phyloP scores from a whole-genome alignment of 2,797 vertebrate genomes.

The Gila robusta region DNA sequence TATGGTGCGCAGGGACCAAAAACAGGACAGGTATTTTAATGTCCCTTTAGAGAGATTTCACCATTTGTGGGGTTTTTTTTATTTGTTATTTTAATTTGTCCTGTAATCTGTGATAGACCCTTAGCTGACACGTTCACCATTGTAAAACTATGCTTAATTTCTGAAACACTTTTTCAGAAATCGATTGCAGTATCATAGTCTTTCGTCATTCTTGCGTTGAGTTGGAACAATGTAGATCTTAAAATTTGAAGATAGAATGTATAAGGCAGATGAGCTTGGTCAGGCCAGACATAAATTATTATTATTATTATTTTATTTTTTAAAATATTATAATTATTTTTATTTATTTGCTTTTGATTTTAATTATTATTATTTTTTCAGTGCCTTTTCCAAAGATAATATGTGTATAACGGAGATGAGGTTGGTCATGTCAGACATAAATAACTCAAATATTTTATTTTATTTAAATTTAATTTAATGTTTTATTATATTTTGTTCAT shows the following conservation, averaged over 20 bases:
- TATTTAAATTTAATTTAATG: not conserved
- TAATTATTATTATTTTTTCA: not conserved
- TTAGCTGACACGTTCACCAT: not conserved
- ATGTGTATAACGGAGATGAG: not conserved
- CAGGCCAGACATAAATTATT: too few relatives aligned
- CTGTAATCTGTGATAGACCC: not conserved
- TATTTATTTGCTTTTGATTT: not conserved
- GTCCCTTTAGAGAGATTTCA: not conserved
- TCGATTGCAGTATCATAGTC: not conserved
- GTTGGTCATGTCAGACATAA: not conserved
- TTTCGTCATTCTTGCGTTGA: not conserved
- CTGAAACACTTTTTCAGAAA: not conserved
- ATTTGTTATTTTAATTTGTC: not conserved
- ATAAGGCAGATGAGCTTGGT: too few relatives aligned
- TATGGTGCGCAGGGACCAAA: not conserved
- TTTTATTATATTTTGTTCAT: not conserved
- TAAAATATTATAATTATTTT: too few relatives aligned
- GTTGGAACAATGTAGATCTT: not conserved
- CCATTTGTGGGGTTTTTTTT: not conserved
- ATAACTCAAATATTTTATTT: not conserved
- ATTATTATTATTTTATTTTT: too few relatives aligned
- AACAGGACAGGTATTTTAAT: constrained; percentile 20
- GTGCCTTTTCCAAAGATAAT: not conserved
- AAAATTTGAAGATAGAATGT: not conserved
- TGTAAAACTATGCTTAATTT: not conserved